phyloP scores from a whole-genome alignment of 2,888 invertebrate genomes.

The Lasioglossum villosulum region DNA sequence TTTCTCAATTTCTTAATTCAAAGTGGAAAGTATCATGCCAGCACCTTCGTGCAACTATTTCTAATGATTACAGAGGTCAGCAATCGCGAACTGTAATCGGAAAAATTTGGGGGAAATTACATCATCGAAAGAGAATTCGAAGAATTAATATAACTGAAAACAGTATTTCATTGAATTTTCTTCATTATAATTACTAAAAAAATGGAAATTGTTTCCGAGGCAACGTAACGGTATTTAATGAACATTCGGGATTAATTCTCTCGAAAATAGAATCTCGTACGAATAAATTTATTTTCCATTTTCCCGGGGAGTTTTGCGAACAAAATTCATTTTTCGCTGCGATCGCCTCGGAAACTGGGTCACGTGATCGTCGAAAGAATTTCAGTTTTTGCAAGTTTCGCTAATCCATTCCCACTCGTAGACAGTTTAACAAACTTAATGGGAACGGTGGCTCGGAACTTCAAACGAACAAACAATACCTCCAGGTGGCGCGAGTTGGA shows the following conservation, averaged over 20 bases:
- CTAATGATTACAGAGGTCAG: too few species aligned
- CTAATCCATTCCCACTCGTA: background rate
- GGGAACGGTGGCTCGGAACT: background rate
- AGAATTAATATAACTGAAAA: background rate
- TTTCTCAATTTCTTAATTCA: background rate
- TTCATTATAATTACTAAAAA: background rate
- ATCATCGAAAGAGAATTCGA: background rate
- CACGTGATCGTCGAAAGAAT: background rate
- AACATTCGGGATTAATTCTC: background rate
- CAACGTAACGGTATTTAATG: background rate
- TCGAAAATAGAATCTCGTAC: background rate
- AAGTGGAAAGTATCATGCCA: too few species aligned
- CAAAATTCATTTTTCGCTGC: background rate
- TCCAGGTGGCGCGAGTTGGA: background rate
- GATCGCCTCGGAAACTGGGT: background rate
- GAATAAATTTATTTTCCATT: slow-evolving; percentile 1
- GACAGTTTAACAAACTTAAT: slow-evolving; percentile 12
- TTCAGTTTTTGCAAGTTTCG: background rate
- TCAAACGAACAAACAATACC: background rate
- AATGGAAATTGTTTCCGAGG: background rate
- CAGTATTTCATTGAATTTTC: background rate
- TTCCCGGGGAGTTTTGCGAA: background rate
- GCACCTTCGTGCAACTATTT: too few species aligned
- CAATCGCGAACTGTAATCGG: too few species aligned
- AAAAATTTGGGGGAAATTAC: background rate